Evolutionary conservation across 2,888 invertebrate species (phyloP), one percentile per base, ranked within the genome.

Genomic region (Dynastes grantii): DNA sequence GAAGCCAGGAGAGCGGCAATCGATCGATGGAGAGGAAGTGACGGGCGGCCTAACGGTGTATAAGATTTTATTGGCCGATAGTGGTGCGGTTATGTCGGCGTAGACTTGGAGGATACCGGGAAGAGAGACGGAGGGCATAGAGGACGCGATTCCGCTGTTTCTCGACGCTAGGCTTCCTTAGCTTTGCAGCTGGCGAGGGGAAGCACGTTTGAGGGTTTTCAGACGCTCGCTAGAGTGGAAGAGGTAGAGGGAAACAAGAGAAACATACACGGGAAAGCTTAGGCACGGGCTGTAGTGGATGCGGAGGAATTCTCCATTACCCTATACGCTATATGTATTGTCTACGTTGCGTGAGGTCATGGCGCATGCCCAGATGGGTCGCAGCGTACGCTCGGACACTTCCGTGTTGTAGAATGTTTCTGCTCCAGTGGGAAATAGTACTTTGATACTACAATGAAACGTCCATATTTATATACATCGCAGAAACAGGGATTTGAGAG

Each of bases 21-120:
- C 63, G 65, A 67, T 67, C 65, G 65, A 67, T 67, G 22, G 45
- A 40, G 40, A 37, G 37, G 55, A 58, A 58, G 55, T 58, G 16
- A 58, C 55, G 55, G 45, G 8, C 55, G 55, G 22, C 22, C 8
- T 58, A 58, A 37, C 65, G 65, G 40, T 11, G 65, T 45, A 40
- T 67, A 45, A 67, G 45, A 67, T 67, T 67, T 67, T 40, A 67
- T 67, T 67, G 65, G 65, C 65, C 65, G 65, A 45, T 67, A 22
- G 65, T 40, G 55, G 55, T 58, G 55, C 55, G 55, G 55, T 58
- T 58, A 58, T 58, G 40, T 9, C 37, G 65, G 65, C 29, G 45
- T 63, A 29, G 13, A 63, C 63, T 16, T 6, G 29, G 32, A 5
- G 29, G 63, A 63, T 27, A 13, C 63, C 63, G 63, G 29, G 13